Percentiles rank a stretch among this genome's conserved stretches.
Conservation (phyloP, 2,113 vertebrate species). For the Agelaius tricolor region DNA sequence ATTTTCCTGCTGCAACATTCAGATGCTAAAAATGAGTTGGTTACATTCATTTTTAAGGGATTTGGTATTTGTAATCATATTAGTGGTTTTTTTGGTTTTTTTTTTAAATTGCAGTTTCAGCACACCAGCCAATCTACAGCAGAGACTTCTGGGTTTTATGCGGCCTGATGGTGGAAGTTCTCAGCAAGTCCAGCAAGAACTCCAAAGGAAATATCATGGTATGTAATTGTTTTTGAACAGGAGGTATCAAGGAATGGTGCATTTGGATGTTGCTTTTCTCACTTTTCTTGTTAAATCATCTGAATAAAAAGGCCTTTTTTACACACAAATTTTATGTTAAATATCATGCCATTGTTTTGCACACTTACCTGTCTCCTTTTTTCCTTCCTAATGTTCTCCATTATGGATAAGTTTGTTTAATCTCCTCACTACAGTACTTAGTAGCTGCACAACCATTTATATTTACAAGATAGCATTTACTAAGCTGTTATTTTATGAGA, state of each 20-base stretch:
- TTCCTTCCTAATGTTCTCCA: neutral
- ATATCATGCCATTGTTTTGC: neutral
- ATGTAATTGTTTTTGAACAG: constrained; percentile 12
- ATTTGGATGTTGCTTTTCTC: neutral
- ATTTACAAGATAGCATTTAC: neutral
- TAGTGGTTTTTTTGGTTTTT: fast-evolving
- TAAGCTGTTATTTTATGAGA: neutral
- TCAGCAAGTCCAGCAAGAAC: constrained; percentile 95
- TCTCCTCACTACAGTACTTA: neutral
- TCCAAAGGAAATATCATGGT: constrained; percentile 95
- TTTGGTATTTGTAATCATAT: neutral
- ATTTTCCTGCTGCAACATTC: neutral
- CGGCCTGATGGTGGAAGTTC: constrained; percentile 88
- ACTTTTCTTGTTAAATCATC: neutral
- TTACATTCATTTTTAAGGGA: neutral
- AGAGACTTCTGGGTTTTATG: constrained; percentile 90
- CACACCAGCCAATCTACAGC: constrained; percentile 88
- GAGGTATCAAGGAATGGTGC: neutral
- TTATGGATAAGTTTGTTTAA: neutral
- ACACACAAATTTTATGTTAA: neutral
- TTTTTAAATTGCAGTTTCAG: constrained; percentile 75
- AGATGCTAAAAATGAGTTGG: neutral
- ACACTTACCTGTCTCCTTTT: neutral
- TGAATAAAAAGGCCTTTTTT: neutral
- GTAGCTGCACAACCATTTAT: neutral